Evolutionary conservation across 2,888 invertebrate genomes (phyloP).

Genomic region (Synanthedon vespiformis): DNA sequence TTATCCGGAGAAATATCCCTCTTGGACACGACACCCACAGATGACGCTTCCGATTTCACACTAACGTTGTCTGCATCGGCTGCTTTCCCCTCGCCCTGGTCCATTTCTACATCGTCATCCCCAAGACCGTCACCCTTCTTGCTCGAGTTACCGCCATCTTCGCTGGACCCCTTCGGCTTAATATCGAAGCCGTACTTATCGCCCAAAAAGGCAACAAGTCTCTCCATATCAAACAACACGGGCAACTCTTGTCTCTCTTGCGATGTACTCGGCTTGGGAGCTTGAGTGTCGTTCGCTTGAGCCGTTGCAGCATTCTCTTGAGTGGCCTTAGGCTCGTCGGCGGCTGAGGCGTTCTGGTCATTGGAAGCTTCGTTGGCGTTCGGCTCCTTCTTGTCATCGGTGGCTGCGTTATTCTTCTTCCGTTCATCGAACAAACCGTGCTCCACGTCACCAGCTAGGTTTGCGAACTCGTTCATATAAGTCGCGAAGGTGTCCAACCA

Average conservation of each 20-base stretch:
- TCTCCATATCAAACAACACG: conserved; percentile 5
- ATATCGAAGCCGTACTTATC: neutral
- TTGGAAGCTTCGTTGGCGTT: conserved; percentile 8
- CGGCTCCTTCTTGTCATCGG: conserved; percentile 2
- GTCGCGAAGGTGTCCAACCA: conserved; percentile 62
- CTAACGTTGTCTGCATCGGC: conserved; percentile 12
- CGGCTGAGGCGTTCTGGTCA: neutral
- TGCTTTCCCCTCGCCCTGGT: conserved; percentile 15
- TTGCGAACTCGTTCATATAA: conserved; percentile 67
- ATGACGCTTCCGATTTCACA: conserved; percentile 12
- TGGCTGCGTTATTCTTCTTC: conserved; percentile 8
- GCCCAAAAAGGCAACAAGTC: neutral
- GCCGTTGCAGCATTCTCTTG: neutral
- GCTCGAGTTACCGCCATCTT: neutral
- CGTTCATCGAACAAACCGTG: conserved; percentile 13
- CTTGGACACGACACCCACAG: conserved; percentile 11
- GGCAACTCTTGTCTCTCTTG: conserved; percentile 8
- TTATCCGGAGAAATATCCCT: conserved; percentile 38
- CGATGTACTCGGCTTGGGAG: conserved; percentile 2
- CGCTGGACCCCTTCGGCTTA: neutral
- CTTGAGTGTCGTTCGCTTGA: conserved; percentile 3
- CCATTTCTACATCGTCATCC: conserved; percentile 25
- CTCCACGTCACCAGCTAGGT: conserved; percentile 54
- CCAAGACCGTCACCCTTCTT: neutral
- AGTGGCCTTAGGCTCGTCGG: neutral